Evolutionary conservation across 2,888 invertebrate species (phyloP).

Genomic region (Cheilosia vernalis): DNA sequence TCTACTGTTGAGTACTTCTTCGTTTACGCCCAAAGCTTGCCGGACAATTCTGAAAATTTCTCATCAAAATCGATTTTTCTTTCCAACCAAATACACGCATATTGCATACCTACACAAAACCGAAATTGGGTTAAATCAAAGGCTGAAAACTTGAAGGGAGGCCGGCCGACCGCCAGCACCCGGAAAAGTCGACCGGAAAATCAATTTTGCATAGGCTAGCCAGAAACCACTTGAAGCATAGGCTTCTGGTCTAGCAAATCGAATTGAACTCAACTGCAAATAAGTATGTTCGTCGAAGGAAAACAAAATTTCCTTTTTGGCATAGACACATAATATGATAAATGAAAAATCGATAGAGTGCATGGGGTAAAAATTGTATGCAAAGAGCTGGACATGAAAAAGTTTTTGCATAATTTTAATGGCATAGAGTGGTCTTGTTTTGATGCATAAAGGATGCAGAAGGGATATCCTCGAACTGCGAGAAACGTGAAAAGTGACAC

Average conservation of each 20-base stretch:
- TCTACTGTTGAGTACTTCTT: not conserved
- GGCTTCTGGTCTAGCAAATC: not conserved
- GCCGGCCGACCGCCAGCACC: not conserved
- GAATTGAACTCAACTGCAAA: slow-evolving; percentile 5
- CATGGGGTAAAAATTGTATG: not conserved
- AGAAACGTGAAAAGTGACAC: not conserved
- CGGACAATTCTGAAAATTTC: not conserved
- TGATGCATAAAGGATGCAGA: not conserved
- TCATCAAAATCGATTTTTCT: slow-evolving; percentile 16
- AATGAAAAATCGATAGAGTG: not conserved
- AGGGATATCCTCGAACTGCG: not conserved
- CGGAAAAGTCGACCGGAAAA: slow-evolving; percentile 8
- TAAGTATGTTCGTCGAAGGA: not conserved
- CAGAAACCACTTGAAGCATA: slow-evolving; percentile 2
- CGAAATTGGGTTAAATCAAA: slow-evolving; percentile 3
- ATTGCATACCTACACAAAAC: not conserved
- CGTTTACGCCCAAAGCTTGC: not conserved
- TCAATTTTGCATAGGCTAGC: slow-evolving; percentile 5
- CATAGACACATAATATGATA: too few species aligned
- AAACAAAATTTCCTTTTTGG: not conserved
- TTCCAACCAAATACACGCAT: not conserved
- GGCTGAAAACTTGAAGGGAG: not conserved
- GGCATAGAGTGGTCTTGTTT: not conserved
- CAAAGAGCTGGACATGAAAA: not conserved
- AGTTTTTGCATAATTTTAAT: not conserved